Conservation (phyloP, 2,888 invertebrate species). For the Lamproptera curius region DNA sequence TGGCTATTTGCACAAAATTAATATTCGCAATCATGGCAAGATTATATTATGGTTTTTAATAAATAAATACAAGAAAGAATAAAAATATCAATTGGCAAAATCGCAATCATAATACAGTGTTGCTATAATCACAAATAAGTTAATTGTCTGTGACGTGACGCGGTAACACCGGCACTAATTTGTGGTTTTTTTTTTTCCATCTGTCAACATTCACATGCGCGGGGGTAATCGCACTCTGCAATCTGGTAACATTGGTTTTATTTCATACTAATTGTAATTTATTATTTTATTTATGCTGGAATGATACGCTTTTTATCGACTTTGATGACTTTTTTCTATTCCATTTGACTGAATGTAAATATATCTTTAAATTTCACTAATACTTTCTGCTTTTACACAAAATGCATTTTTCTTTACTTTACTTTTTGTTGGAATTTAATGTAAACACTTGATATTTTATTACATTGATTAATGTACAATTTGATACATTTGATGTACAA, state of each 20-base stretch:
- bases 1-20: slow-evolving; percentile 20
- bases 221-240: slow-evolving; percentile 75
- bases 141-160: slow-evolving; percentile 19
- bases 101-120: slow-evolving; percentile 61
- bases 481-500: too few relatives aligned
- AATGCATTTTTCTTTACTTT: too few relatives aligned
- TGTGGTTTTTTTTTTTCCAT: slow-evolving; percentile 67
- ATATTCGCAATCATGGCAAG: slow-evolving; percentile 48
- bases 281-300: slow-evolving; percentile 24
- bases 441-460: too few relatives aligned
- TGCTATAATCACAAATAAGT: slow-evolving; percentile 37
- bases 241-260: slow-evolving; percentile 73
- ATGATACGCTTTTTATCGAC: slow-evolving; percentile 23
- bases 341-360: slow-evolving; percentile 3
- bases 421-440: too few relatives aligned
- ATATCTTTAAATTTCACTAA: background rate
- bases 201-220: slow-evolving; percentile 68
- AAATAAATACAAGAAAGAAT: background rate
- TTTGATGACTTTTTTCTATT: slow-evolving; percentile 25
- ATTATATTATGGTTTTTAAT: slow-evolving; percentile 42
- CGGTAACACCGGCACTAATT: slow-evolving; percentile 53
- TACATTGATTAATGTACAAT: too few relatives aligned
- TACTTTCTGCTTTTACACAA: slow-evolving; percentile 23
- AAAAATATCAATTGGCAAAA: background rate
- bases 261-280: slow-evolving; percentile 56